A percentile compares a stretch with the other conserved stretches of the same genome.
Conservation (phyloP, 2,888 invertebrate species). For the Tenthredo distinguenda region DNA sequence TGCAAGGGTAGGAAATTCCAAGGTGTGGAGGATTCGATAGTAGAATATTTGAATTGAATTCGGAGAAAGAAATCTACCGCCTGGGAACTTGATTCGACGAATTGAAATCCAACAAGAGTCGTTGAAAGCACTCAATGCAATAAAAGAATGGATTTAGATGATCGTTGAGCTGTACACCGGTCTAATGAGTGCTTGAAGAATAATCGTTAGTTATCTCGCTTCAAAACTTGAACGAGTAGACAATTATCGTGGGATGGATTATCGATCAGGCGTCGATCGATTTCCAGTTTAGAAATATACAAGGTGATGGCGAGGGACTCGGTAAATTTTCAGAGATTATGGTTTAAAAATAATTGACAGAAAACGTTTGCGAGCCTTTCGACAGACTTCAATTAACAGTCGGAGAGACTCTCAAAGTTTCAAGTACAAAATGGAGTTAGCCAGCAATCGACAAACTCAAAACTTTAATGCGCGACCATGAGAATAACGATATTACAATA, state of each 20-base stretch:
- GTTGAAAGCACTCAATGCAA: slow-evolving; percentile 30
- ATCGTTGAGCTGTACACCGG: slow-evolving; percentile 38
- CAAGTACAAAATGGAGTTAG: not conserved
- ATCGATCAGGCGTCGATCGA: slow-evolving; percentile 10
- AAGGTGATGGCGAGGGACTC: not conserved
- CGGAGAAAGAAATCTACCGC: not conserved
- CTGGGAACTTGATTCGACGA: not conserved
- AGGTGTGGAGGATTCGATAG: not conserved
- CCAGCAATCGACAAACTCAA: slow-evolving; percentile 14
- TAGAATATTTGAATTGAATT: not conserved
- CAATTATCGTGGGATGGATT: slow-evolving; percentile 16
- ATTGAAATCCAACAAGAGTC: slow-evolving; percentile 23
- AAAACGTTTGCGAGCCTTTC: not conserved
- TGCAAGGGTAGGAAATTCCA: not conserved
- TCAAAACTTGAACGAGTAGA: slow-evolving; percentile 40
- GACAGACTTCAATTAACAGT: slow-evolving; percentile 1
- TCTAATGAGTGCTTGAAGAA: slow-evolving; percentile 45
- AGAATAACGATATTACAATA: slow-evolving; percentile 45
- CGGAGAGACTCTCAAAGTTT: slow-evolving; percentile 13
- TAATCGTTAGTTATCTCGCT: slow-evolving; percentile 45
- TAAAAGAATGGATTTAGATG: slow-evolving; percentile 38
- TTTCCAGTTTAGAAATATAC: slow-evolving; percentile 14
- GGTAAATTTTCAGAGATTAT: not conserved
- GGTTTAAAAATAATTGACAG: not conserved
- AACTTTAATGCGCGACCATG: slow-evolving; percentile 36